Percentiles rank a stretch among this genome's conserved stretches.
These are phyloP conservation scores for Manis javanica DNA, from an alignment of 2,797 vertebrate species.

Conservation along the genomic window DNA sequence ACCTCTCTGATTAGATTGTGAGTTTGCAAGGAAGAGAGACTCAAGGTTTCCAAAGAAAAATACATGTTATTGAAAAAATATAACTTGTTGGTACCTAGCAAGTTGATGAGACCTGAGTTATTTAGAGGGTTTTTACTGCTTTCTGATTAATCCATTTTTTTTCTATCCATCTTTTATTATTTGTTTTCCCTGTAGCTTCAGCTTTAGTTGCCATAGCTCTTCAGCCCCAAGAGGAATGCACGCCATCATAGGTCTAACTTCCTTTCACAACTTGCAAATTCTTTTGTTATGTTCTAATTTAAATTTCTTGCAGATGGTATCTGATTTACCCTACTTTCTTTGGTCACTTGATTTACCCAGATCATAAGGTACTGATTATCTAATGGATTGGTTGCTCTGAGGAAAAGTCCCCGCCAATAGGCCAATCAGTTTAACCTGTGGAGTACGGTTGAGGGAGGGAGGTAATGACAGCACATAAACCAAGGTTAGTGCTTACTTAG, in stretches of 20 bases:
- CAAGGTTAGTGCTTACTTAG: neutral
- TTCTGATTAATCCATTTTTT: neutral
- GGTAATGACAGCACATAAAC: neutral
- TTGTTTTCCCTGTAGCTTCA: conserved; percentile 1
- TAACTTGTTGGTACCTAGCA: neutral
- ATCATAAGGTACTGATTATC: neutral
- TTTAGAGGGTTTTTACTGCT: neutral
- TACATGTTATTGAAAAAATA: neutral
- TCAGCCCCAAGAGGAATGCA: neutral
- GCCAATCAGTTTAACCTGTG: neutral
- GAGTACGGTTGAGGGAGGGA: neutral
- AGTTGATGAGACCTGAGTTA: neutral
- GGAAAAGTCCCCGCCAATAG: neutral
- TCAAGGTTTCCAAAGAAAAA: neutral
- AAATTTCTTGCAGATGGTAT: neutral
- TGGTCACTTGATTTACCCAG: neutral
- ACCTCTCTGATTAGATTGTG: neutral
- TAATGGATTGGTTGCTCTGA: neutral
- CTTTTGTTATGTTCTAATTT: neutral
- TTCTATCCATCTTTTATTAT: neutral
- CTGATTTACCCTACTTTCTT: neutral
- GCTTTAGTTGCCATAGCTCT: neutral
- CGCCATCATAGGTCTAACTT: neutral
- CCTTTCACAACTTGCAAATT: neutral
- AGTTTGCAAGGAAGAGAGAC: conserved; percentile 21